phyloP scores from a whole-genome alignment of 2,888 invertebrate genomes.

The Megalurothrips usitatus region DNA sequence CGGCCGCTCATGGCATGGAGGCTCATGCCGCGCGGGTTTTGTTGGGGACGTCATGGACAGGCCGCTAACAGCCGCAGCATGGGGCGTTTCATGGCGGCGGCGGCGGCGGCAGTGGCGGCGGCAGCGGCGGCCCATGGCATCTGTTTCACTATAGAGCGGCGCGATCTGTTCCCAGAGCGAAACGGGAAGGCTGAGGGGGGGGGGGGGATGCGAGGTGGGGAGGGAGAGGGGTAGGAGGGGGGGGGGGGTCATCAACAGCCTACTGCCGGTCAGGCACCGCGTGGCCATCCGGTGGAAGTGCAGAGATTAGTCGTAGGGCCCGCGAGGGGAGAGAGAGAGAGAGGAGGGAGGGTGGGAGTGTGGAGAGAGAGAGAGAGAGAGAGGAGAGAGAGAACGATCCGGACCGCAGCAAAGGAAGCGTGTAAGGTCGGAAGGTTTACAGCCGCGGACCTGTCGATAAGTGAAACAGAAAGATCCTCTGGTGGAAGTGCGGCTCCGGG shows the following conservation, averaged over 20 bases:
- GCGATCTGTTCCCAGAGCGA: conserved; percentile 21
- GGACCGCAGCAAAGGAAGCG: background rate
- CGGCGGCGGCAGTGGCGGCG: background rate
- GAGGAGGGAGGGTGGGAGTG: background rate
- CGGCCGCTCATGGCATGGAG: too few species aligned
- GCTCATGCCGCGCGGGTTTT: too few species aligned
- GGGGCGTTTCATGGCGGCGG: background rate
- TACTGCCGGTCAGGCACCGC: conserved; percentile 9
- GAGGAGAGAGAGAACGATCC: background rate
- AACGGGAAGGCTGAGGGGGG: background rate
- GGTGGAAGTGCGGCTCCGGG: too few species aligned
- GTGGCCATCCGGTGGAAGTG: conserved; percentile 25
- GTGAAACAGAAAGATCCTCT: too few species aligned
- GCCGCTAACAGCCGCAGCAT: too few species aligned
- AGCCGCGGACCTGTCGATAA: too few species aligned
- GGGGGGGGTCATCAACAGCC: conserved; percentile 27
- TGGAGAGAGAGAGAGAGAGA: background rate
- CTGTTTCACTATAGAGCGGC: conserved; percentile 14
- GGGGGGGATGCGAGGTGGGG: conserved; percentile 12
- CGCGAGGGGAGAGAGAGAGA: background rate
- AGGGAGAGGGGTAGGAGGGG: background rate
- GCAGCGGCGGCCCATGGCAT: background rate
- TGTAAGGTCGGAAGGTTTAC: background rate
- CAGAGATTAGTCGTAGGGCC: conserved; percentile 13
- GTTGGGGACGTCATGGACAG: too few species aligned